Evolutionary conservation across 2,888 invertebrate species (phyloP).

Genomic region (Drosophila koepferae): DNA sequence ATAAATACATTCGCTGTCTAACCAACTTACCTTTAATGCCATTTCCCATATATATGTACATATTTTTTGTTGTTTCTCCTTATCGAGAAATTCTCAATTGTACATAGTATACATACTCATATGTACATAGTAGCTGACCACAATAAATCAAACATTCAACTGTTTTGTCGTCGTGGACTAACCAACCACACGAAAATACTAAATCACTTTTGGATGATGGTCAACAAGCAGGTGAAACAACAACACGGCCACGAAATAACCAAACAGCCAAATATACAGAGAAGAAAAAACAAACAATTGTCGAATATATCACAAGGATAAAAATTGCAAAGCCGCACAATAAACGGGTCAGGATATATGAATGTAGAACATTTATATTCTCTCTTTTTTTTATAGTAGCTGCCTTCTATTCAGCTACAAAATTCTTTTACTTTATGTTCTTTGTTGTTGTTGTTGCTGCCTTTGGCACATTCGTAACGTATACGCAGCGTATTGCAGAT

Average conservation of each 20-base stretch:
- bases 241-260: constrained; percentile 15
- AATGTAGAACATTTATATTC: constrained; percentile 6
- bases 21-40: neutral
- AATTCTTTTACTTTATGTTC: neutral
- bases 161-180: constrained; percentile 62
- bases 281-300: constrained; percentile 14
- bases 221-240: constrained; percentile 33
- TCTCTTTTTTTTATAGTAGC: constrained; percentile 7
- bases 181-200: constrained; percentile 45
- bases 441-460: constrained; percentile 7
- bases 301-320: constrained; percentile 16
- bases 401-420: constrained; percentile 8
- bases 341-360: constrained; percentile 16
- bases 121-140: constrained; percentile 18
- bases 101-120: too few relatives aligned
- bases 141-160: constrained; percentile 74
- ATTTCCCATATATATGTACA: too few relatives aligned
- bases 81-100: constrained; percentile 40
- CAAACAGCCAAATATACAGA: neutral
- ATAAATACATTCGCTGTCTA: too few relatives aligned
- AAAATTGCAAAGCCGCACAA: constrained; percentile 36
- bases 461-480: constrained; percentile 42
- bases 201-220: constrained; percentile 50
- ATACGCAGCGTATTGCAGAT: constrained; percentile 54
- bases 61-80: neutral